Base-by-base conservation (phyloP, 2,113 vertebrate genomes). In the Dascyllus trimaculatus region DNA sequence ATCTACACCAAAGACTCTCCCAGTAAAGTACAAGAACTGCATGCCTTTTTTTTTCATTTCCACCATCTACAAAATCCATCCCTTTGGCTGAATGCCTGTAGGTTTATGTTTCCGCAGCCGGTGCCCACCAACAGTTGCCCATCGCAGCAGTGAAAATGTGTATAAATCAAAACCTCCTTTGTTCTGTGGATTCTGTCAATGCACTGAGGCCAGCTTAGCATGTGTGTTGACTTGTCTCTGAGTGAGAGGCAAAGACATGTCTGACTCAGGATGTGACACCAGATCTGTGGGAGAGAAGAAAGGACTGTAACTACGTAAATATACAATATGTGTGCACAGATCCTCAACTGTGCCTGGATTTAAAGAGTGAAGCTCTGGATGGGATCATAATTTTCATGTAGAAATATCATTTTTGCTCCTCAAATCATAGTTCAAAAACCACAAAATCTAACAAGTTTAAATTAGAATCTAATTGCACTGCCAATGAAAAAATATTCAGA, bases 1-100 rank as follows among this genome's bases (percentile, higher is more conserved):
- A 79, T 78, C 85, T 82, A 3, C 29, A 76, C 53, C 52, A 69
- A 75, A 77, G 52, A 35, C 56, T 78, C 43, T 63, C 59, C 49
- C 51, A 52, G 11, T 14, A 52, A 71, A 60, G 58, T 51, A 40
- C 18, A 58, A 75, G 26, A 46, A 43, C 45, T 48, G 35, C 45
- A 32, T 1, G 11, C 35, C 46, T 45, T 75, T 63, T 74, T 45
- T 75, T 63, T 74, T 66, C 14, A 26, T 71, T 80, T 63, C 32
- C 71, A 64, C 54, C 68, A 54, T 77, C 45, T 74, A 71, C 66
- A 17, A 61, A 75, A 82, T 19, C 61, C 62, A 48, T 17, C 71
- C 7, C 61, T 43, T 29, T 59, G 52, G 45, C 24, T 60, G 49
- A 61, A 51, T 38, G 49, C 1, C 60, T 51, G 15, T 43, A 72